Evolutionary conservation across 2,888 invertebrate species (phyloP), one percentile per base, ranked within the genome.

Genomic region (Orchesellides sinensis): DNA sequence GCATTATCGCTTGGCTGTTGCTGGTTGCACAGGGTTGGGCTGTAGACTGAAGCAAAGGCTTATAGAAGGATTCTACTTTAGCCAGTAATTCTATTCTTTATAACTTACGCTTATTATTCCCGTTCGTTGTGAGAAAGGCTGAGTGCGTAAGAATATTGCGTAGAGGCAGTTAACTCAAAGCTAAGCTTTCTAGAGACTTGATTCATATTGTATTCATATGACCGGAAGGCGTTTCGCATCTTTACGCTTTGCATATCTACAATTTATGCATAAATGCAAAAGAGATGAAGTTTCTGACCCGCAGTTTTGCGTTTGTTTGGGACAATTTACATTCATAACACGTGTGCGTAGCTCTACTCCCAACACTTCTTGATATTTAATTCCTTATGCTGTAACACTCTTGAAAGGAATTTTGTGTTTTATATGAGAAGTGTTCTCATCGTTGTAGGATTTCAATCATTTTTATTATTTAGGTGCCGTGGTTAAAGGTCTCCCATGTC

Each of bases 171-270:
- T 2, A 59, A 59, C 5, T 5, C n/a, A n/a, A n/a, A n/a, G n/a
- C n/a, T 10, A 59, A 29, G 35, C 4, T 74, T 54, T 52, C 35
- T 12, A 12, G 29, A 32, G 59, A 75, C 56, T 66, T n/a, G n/a
- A n/a, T 66, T 69, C 40, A 69, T 77, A 69, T 49, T 77, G 77
- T 69, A 68, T 49, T 68, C 66, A 77, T 77, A 68, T 77, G 59
- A 77, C 77, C 77, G 77, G 77, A 77, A 77, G 77, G 77, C 77
- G 68, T 77, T 77, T 61, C 68, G 35, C 68, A 68, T 69, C 29
- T 56, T 61, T 49, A 35, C 19, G 32, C 29, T 19, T 35, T 65
- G 17, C 47, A 52, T 40, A 35, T 32, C n/a, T n/a, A n/a, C n/a
- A n/a, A n/a, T 40, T 14, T 40, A 61, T 32, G 21, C 61, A 61